phyloP scores from a whole-genome alignment of 2,888 invertebrate species.

The Aphrophora alni region DNA sequence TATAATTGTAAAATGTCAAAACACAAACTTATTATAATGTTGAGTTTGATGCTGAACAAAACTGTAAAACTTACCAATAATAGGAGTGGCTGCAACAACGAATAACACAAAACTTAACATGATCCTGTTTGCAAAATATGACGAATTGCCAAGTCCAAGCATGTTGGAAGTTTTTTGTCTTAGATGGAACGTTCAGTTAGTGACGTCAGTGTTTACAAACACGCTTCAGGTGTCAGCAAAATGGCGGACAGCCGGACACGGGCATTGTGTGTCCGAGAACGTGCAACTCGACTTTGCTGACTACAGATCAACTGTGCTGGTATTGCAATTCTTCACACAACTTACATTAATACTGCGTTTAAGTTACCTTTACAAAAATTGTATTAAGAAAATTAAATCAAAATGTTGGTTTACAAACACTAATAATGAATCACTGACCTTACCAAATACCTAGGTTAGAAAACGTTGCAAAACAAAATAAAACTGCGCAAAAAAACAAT shows the following conservation, averaged over 20 bases:
- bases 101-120: neutral
- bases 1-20: too few relatives aligned
- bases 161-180: neutral
- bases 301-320: neutral
- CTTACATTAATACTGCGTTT: too few relatives aligned
- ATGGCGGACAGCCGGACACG: neutral
- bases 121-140: neutral
- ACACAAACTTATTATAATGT: too few relatives aligned
- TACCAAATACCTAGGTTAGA: neutral
- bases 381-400: too few relatives aligned
- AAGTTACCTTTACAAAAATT: too few relatives aligned
- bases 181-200: neutral
- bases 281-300: neutral
- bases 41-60: too few relatives aligned
- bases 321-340: neutral
- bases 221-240: conserved; percentile 9
- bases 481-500: too few relatives aligned
- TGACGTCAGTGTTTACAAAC: conserved; percentile 5
- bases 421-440: neutral
- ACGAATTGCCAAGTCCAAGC: neutral
- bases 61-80: neutral
- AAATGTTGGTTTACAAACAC: too few relatives aligned
- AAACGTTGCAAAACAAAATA: neutral
- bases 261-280: neutral
- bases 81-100: neutral